A percentile compares a stretch with the other conserved stretches of the same genome.
phyloP scores from a whole-genome alignment of 2,888 invertebrate species.

The Heterodera filipjevi region DNA sequence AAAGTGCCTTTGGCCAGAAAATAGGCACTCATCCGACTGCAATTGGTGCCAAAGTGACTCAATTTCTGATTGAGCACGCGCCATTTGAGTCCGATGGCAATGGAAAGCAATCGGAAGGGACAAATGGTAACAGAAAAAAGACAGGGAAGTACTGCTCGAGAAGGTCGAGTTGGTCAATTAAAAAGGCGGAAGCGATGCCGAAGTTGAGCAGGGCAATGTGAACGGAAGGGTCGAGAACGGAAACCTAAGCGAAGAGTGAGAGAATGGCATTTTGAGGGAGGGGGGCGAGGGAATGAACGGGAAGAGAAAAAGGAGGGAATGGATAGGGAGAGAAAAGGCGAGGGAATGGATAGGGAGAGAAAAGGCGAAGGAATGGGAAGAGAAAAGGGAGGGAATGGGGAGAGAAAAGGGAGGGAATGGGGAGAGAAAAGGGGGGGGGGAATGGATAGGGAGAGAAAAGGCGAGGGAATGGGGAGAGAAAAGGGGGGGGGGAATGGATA shows the following conservation, averaged over 20 bases:
- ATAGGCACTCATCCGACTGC: conserved; percentile 13
- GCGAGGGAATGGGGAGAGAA: no score
- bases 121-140: background rate
- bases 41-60: conserved; percentile 8
- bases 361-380: background rate
- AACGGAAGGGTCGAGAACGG: conserved; percentile 13
- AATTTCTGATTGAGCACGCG: background rate
- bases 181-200: background rate
- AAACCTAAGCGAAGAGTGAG: background rate
- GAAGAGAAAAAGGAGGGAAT: no score
- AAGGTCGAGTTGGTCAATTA: background rate
- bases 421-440: background rate
- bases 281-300: background rate
- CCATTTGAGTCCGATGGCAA: background rate
- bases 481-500: no score
- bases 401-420: no score
- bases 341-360: no score
- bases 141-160: background rate
- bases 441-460: no score
- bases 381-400: background rate
- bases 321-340: no score
- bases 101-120: conserved; percentile 8
- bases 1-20: conserved; percentile 19
- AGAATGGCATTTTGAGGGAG: background rate
- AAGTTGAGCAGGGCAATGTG: conserved; percentile 14